A percentile compares a stretch with the other conserved stretches of the same genome.
phyloP scores from a whole-genome alignment of 2,888 invertebrate species.

The Apoderus coryli region DNA sequence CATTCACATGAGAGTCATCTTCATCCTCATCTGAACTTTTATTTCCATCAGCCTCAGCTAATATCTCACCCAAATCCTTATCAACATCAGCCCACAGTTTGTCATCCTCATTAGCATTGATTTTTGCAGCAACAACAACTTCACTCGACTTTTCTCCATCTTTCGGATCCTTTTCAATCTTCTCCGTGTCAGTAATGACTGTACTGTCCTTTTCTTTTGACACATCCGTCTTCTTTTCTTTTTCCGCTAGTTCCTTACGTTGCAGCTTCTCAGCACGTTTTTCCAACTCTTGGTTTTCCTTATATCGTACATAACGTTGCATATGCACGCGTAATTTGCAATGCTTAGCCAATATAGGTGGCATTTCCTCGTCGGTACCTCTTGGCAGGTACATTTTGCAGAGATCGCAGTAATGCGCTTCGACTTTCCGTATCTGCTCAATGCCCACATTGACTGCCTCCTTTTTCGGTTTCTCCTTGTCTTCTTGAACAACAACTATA shows the following conservation, averaged over 20 bases:
- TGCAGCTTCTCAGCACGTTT: conserved; percentile 57
- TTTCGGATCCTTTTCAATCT: conserved; percentile 6
- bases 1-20: conserved; percentile 43
- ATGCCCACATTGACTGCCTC: conserved; percentile 60
- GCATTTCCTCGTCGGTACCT: conserved; percentile 30
- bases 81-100: conserved; percentile 72
- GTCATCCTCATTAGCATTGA: conserved; percentile 35
- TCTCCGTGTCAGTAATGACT: conserved; percentile 12
- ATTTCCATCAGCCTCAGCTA: conserved; percentile 48
- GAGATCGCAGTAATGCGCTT: conserved; percentile 67
- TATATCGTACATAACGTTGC: conserved; percentile 60
- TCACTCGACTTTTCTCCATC: conserved; percentile 18
- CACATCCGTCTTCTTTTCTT: conserved; percentile 34
- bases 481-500: conserved; percentile 25
- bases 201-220: conserved; percentile 30
- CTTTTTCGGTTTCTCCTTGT: conserved; percentile 35
- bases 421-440: conserved; percentile 63
- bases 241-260: conserved; percentile 39
- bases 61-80: conserved; percentile 62
- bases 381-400: conserved; percentile 62
- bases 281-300: conserved; percentile 60
- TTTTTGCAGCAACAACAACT: conserved; percentile 34
- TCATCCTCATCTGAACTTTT: conserved; percentile 53
- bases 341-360: conserved; percentile 34
- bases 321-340: conserved; percentile 64